Evolutionary conservation across 2,888 invertebrate genomes (phyloP).

Genomic region (Geotrupes spiniger): DNA sequence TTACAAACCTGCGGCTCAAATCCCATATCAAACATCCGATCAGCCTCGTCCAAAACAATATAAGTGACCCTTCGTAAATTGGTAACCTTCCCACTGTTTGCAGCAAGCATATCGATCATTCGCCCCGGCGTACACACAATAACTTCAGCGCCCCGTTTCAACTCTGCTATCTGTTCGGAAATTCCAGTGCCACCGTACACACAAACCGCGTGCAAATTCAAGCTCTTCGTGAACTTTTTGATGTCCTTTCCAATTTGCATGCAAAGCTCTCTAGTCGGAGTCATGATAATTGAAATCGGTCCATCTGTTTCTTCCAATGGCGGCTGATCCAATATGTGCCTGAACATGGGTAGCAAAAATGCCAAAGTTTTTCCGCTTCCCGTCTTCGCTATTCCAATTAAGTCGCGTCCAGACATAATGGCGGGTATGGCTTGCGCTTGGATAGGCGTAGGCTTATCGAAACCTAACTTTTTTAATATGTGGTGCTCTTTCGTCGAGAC

Average conservation of each 20-base stretch:
- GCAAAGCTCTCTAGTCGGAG: slow-evolving; percentile 95
- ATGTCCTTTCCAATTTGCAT: slow-evolving; percentile 99
- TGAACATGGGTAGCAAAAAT: slow-evolving; percentile 95
- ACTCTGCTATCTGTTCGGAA: slow-evolving; percentile 88
- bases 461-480: slow-evolving; percentile 81
- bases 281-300: slow-evolving; percentile 95
- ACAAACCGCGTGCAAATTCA: slow-evolving; percentile 85
- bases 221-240: slow-evolving; percentile 87
- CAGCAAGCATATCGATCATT: slow-evolving; percentile 99
- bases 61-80: slow-evolving; percentile 96
- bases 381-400: slow-evolving; percentile 99
- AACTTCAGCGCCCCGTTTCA: slow-evolving; percentile 95
- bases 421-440: slow-evolving; percentile 97
- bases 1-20: slow-evolving; percentile 84
- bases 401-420: slow-evolving; percentile 94
- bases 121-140: slow-evolving; percentile 99
- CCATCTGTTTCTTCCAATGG: slow-evolving; percentile 95
- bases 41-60: slow-evolving; percentile 97
- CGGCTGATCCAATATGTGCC: slow-evolving; percentile 93
- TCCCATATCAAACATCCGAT: slow-evolving; percentile 99
- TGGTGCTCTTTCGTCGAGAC: slow-evolving; percentile 95
- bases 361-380: slow-evolving; percentile 98
- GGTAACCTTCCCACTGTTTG: slow-evolving; percentile 96
- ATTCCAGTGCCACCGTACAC: slow-evolving; percentile 99
- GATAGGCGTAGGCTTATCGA: slow-evolving; percentile 98